Conservation (phyloP, 1,140 invertebrate species). For the Batillaria attramentaria region DNA sequence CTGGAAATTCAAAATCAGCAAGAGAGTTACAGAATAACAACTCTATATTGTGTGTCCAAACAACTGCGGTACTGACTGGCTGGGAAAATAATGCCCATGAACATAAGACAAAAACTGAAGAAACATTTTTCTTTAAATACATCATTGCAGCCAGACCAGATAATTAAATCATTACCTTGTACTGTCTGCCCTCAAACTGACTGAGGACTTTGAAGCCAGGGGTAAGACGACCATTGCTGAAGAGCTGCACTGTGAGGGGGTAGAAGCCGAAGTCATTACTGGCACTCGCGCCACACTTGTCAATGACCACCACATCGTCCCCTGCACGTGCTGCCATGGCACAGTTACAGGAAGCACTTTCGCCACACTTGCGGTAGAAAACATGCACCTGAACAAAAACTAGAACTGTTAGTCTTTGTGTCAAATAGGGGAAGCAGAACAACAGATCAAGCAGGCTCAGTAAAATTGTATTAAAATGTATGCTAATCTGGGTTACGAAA, state of each 20-base stretch:
- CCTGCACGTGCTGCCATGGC: conserved; percentile 59
- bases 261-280: conserved; percentile 35
- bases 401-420: too few species aligned
- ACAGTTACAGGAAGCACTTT: conserved; percentile 63
- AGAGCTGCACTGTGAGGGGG: conserved; percentile 52
- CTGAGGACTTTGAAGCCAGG: conserved; percentile 53
- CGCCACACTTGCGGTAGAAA: conserved; percentile 51
- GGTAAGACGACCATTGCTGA: conserved; percentile 49
- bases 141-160: background rate
- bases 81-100: too few species aligned
- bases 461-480: background rate
- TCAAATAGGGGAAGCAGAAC: too few species aligned
- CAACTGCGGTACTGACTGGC: too few species aligned
- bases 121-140: too few species aligned
- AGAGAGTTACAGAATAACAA: too few species aligned
- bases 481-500: background rate
- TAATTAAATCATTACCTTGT: conserved; percentile 45
- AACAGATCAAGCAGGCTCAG: background rate
- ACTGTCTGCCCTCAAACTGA: conserved; percentile 50
- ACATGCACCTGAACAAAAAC: conserved; percentile 37
- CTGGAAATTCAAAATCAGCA: too few species aligned
- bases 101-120: too few species aligned
- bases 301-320: conserved; percentile 67
- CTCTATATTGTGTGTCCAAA: too few species aligned
- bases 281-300: conserved; percentile 56